Evolutionary conservation across 2,113 vertebrate species (phyloP).

Genomic region (Cryptotis parvus): DNA sequence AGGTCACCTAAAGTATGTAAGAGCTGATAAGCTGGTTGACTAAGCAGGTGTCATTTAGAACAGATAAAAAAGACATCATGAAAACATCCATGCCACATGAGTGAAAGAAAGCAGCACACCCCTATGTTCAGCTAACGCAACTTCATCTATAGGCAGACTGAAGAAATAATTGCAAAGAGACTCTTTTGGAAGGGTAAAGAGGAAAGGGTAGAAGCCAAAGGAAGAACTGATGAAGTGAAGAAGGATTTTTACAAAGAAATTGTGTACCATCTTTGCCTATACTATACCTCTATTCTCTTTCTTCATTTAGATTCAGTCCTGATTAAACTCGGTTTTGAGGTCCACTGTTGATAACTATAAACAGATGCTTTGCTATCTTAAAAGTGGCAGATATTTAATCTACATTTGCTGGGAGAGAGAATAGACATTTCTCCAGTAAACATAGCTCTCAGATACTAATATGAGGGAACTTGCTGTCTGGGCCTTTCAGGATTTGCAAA

Average conservation of each 20-base stretch:
- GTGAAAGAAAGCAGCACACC: not conserved
- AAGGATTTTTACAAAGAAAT: not conserved
- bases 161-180: not conserved
- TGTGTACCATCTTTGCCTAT: not conserved
- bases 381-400: not conserved
- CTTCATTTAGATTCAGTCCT: not conserved
- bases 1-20: not conserved
- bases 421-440: not conserved
- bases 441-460: not conserved
- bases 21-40: conserved; percentile 22
- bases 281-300: not conserved
- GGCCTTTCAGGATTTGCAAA: not conserved
- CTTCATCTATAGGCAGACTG: not conserved
- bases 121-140: not conserved
- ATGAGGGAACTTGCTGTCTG: not conserved
- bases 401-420: not conserved
- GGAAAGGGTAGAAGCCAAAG: not conserved
- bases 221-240: not conserved
- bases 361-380: conserved; percentile 35
- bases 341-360: conserved; percentile 29
- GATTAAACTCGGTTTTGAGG: conserved; percentile 2
- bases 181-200: not conserved
- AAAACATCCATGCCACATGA: not conserved
- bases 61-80: conserved; percentile 33
- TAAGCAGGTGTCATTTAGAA: not conserved